Conservation (phyloP, 2,113 vertebrate species). For the Ameiurus melas region DNA sequence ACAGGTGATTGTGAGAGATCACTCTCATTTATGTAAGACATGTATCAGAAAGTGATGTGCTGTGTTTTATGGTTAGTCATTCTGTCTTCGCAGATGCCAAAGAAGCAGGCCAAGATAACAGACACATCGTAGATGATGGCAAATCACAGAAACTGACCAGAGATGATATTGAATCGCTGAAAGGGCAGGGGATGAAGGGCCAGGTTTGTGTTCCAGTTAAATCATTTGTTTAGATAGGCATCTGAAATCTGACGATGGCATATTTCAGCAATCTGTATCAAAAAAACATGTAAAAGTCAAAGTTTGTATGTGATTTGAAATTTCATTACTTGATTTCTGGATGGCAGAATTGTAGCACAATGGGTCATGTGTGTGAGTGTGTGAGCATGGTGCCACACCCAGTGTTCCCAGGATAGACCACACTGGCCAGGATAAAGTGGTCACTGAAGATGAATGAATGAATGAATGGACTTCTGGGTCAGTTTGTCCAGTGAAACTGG, state of each 20-base stretch:
- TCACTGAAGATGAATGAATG: neutral
- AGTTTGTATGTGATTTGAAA: neutral
- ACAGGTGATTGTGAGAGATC: constrained; percentile 69
- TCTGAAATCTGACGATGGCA: neutral
- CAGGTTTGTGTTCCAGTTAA: constrained; percentile 77
- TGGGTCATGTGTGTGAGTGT: neutral
- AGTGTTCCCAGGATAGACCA: neutral
- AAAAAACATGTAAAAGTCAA: neutral
- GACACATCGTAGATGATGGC: constrained; percentile 95
- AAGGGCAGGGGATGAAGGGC: constrained; percentile 94
- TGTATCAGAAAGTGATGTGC: neutral
- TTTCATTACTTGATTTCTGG: neutral
- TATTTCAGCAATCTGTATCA: neutral
- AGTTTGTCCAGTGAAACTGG: neutral
- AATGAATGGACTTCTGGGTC: neutral
- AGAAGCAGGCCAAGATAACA: constrained; percentile 93
- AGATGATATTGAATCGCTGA: constrained; percentile 95
- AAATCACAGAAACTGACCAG: constrained; percentile 97
- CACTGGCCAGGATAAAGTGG: neutral
- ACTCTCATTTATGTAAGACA: neutral
- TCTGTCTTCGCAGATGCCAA: constrained; percentile 78
- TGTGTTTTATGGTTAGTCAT: neutral
- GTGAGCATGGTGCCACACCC: neutral
- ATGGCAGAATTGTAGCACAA: too few relatives aligned
- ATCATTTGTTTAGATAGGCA: neutral